Conservation (phyloP, 2,888 invertebrate species). For the Zelleria hepariella region DNA sequence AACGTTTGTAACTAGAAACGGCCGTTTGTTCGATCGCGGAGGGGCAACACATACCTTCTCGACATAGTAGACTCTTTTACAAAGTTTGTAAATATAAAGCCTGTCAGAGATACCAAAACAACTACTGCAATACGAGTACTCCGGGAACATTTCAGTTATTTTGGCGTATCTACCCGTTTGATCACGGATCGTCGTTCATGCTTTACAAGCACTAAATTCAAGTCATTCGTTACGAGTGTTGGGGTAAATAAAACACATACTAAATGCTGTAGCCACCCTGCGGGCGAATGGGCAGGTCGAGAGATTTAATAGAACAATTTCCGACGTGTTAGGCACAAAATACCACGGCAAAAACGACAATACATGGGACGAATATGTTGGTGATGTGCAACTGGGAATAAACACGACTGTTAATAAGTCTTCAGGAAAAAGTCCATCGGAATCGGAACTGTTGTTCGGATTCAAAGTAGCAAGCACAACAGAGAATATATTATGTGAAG, state of each 20-base stretch:
- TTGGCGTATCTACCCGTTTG: conserved; percentile 13
- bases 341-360: conserved; percentile 5
- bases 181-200: conserved; percentile 14
- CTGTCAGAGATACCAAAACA: conserved; percentile 15
- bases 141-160: conserved; percentile 11
- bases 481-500: conserved; percentile 7
- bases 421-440: conserved; percentile 11
- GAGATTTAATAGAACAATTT: conserved; percentile 12
- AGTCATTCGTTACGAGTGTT: conserved; percentile 6
- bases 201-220: conserved; percentile 13
- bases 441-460: conserved; percentile 25
- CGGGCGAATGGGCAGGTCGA: conserved; percentile 21
- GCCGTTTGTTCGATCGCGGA: conserved; percentile 14
- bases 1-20: no score
- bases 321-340: conserved; percentile 6
- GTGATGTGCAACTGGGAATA: conserved; percentile 13
- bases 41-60: conserved; percentile 12
- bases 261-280: conserved; percentile 17
- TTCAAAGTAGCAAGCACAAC: conserved; percentile 8
- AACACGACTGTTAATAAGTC: conserved; percentile 11
- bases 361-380: neutral
- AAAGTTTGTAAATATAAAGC: conserved; percentile 12
- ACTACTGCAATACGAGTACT: conserved; percentile 10
- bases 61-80: conserved; percentile 13
- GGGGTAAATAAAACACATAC: conserved; percentile 14